Evolutionary conservation across 2,797 vertebrate species (phyloP).

Genomic region (Anguilla pacifica): DNA sequence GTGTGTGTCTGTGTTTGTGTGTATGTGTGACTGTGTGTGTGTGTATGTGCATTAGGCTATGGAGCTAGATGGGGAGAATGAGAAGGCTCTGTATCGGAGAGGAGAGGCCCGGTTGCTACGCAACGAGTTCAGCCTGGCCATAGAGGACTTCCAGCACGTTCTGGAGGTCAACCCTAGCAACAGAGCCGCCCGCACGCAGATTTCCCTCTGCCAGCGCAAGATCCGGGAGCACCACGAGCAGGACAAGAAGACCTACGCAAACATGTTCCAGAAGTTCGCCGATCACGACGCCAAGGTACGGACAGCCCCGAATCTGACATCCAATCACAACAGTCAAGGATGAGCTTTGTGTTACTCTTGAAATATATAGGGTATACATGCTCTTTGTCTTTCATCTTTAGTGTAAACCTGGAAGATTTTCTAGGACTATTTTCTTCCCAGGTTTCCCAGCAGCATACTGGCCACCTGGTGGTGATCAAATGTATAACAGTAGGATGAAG

Average conservation of each 20-base stretch:
- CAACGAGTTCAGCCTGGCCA: conserved; percentile 88
- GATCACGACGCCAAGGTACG: conserved; percentile 88
- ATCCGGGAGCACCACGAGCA: conserved; percentile 89
- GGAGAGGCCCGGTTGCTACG: conserved; percentile 85
- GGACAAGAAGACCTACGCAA: conserved; percentile 90
- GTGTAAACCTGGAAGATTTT: no score
- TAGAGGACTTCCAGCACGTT: conserved; percentile 86
- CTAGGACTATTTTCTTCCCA: no score
- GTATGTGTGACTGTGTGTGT: neutral
- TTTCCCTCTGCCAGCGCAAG: conserved; percentile 84
- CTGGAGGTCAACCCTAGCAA: conserved; percentile 88
- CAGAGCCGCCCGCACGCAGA: conserved; percentile 84
- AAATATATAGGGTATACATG: no score
- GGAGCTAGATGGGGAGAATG: conserved; percentile 84
- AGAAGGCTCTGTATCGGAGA: conserved; percentile 91
- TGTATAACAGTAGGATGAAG: neutral
- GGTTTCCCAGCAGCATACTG: conserved; percentile 41
- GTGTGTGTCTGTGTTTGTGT: neutral
- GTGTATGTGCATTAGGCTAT: conserved; percentile 74
- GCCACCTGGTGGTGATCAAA: conserved; percentile 56
- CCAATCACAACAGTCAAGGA: no score
- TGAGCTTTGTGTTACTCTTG: neutral
- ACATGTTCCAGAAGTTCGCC: conserved; percentile 97
- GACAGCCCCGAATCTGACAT: neutral
- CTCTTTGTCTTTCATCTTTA: no score